phyloP scores from a whole-genome alignment of 2,797 vertebrate genomes.

The Miichthys miiuy region DNA sequence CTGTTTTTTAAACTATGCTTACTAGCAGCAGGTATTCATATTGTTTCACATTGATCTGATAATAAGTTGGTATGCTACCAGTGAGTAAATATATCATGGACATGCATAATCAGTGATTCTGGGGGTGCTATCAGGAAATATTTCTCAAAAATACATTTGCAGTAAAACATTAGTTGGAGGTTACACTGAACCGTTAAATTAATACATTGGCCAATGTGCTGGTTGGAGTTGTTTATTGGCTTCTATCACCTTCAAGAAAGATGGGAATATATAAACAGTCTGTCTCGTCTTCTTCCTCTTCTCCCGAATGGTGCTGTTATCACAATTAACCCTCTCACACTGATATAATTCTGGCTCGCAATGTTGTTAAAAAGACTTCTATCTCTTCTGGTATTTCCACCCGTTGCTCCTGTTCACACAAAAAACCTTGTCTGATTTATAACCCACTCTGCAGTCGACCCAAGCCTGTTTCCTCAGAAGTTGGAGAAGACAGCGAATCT shows the following conservation, averaged over 20 bases:
- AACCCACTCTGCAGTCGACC: constrained; percentile 27
- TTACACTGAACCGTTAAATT: background rate
- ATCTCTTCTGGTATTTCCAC: constrained; percentile 36
- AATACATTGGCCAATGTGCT: constrained; percentile 5
- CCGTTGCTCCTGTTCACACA: background rate
- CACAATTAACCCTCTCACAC: constrained; percentile 42
- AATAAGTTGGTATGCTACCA: background rate
- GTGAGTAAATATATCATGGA: background rate
- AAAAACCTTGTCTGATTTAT: constrained; percentile 17
- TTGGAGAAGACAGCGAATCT: constrained; percentile 34
- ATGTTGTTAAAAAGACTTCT: constrained; percentile 31
- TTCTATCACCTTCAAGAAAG: constrained; percentile 9
- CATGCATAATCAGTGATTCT: background rate
- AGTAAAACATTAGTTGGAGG: background rate
- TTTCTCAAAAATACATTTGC: constrained; percentile 4
- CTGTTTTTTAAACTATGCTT: background rate
- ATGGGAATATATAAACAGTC: background rate
- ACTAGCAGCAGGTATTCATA: background rate
- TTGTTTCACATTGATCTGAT: constrained; percentile 6
- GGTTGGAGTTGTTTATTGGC: constrained; percentile 10
- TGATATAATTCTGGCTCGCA: constrained; percentile 1
- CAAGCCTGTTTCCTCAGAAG: constrained; percentile 23
- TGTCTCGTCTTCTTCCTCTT: background rate
- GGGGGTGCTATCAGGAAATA: background rate
- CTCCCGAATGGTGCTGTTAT: constrained; percentile 9